Conservation (phyloP, 2,797 vertebrate species). For the Hozukius guyotensis region DNA sequence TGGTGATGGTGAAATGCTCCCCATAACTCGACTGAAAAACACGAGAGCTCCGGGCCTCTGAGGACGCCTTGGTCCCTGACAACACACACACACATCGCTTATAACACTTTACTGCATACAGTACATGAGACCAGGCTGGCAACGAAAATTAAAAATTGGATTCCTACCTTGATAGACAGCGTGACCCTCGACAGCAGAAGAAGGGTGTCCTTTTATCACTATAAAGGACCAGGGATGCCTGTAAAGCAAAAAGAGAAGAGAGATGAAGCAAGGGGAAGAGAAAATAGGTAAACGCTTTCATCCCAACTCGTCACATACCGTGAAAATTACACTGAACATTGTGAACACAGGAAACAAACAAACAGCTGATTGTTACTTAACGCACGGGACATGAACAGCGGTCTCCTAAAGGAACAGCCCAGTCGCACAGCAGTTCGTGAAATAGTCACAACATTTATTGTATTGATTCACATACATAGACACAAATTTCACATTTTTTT, state of each 20-base stretch:
- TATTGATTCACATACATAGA: too few relatives aligned
- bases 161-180: constrained; percentile 90
- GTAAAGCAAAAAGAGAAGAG: not conserved
- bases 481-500: rapidly evolving
- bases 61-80: constrained; percentile 89
- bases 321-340: too few relatives aligned
- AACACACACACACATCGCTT: constrained; percentile 11
- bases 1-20: constrained; percentile 88
- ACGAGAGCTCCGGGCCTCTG: constrained; percentile 86
- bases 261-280: not conserved
- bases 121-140: not conserved
- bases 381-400: too few relatives aligned
- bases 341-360: too few relatives aligned
- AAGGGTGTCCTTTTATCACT: constrained; percentile 88
- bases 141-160: not conserved
- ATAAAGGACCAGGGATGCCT: constrained; percentile 97
- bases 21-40: constrained; percentile 86
- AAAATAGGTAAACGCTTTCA: not conserved
- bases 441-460: too few relatives aligned
- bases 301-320: too few relatives aligned
- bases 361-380: too few relatives aligned
- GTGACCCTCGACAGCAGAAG: constrained; percentile 90
- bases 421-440: too few relatives aligned
- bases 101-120: not conserved
- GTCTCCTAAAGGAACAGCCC: too few relatives aligned